Evolutionary conservation across 30 jellyfish, hydroid and myxozoan species (phyloP), one percentile per base, ranked within the genome.

Genomic region (Rhopilema esculentum): DNA sequence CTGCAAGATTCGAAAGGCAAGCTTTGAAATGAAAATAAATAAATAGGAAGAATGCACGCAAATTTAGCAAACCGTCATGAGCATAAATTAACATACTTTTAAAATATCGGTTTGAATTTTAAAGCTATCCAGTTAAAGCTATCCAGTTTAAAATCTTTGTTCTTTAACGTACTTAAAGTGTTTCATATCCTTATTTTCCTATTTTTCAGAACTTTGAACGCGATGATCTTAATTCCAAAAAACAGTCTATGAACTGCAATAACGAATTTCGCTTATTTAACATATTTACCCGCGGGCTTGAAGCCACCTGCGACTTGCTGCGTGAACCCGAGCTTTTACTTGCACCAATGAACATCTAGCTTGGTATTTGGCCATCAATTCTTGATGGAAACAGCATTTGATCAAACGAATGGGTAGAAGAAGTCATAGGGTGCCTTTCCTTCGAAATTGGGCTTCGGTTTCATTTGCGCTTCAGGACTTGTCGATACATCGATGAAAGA

Each of bases 391-490:
- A 19, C 30, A 63, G n/a, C 27, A 6, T n/a, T 6, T 19, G 20
- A 8, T 89, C 87, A 95, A 25, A 88, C 85, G 83, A 95, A 95
- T 40, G 99, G 99, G 75, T 90, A 95, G 88, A 95, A 95, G 91
- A 95, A 95, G 76, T 95, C 99, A 51, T 90, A 77, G 16, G 99
- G 99, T 1, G 99, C 99, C 69, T 95, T 95, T 19, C 96, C 90
- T 61, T 82, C 92, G 79, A 90, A 95, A 15, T 89, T 67, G n/a
- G 99, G 99, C 71, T 85, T 85, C 27, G 97, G 95, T 52, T 91
- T 95, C 84, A 83, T 63, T 31, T 87, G 89, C n/a, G 98, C 96
- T 77, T 85, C 97, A 7, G 97, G 97, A 7, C 97, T 85, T 0
- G 97, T 64, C 30, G 98, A 89, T 21, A 95, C 97, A 70, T 95